phyloP scores from a whole-genome alignment of 2,888 invertebrate species.

The Caenorhabditis parvicauda region DNA sequence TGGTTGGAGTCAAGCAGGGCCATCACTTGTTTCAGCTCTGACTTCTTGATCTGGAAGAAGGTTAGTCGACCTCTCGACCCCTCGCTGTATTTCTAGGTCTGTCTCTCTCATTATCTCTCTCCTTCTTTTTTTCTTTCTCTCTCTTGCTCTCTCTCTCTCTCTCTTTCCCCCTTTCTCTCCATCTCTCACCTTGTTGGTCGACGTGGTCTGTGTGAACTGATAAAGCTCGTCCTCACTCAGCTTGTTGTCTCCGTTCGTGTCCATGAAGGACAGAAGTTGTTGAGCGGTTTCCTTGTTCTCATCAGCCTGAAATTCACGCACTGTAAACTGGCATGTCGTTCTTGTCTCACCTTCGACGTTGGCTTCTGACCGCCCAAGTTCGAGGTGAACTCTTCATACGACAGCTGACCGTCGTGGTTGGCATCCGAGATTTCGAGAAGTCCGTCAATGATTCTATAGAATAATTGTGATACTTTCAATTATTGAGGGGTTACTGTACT shows the following conservation, averaged over 20 bases:
- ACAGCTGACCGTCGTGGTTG: constrained; percentile 46
- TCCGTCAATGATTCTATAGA: constrained; percentile 46
- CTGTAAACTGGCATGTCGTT: background rate
- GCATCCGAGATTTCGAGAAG: constrained; percentile 53
- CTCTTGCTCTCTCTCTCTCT: no score
- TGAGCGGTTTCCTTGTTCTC: constrained; percentile 49
- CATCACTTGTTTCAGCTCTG: constrained; percentile 22
- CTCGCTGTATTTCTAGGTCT: background rate
- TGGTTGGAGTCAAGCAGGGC: constrained; percentile 17
- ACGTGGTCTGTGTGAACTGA: constrained; percentile 37
- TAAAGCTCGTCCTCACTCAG: constrained; percentile 43
- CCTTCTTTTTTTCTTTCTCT: background rate
- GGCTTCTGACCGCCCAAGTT: constrained; percentile 28
- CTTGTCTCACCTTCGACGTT: constrained; percentile 4
- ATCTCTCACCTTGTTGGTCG: constrained; percentile 26
- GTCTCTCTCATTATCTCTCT: background rate
- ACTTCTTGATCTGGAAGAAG: constrained; percentile 18
- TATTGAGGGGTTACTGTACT: no score
- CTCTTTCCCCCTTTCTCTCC: no score
- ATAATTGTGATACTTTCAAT: no score
- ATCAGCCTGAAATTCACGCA: constrained; percentile 16
- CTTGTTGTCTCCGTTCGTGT: constrained; percentile 47
- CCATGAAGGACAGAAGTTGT: constrained; percentile 49
- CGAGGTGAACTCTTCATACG: constrained; percentile 43
- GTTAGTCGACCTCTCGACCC: background rate